A percentile compares a stretch with the other conserved stretches of the same genome.
Evolutionary conservation across 2,888 invertebrate genomes (phyloP).

Genomic region (Idaea dimidiata): DNA sequence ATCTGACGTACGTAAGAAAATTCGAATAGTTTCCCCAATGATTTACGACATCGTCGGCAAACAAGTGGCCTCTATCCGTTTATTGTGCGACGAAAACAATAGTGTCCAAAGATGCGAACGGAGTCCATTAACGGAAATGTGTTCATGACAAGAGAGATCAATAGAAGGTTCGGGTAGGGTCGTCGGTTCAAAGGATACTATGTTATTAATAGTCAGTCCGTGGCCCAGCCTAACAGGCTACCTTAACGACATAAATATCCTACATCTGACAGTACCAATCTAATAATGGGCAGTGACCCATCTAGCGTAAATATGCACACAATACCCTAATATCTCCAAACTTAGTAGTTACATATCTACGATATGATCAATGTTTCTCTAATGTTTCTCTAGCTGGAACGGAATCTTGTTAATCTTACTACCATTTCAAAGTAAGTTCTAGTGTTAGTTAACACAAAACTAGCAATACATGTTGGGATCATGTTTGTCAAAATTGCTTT

Average conservation of each 20-base stretch:
- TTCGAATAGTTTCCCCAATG: constrained; percentile 23
- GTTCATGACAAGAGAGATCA: constrained; percentile 72
- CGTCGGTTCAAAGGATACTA: constrained; percentile 47
- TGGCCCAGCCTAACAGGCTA: constrained; percentile 47
- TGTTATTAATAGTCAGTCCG: constrained; percentile 65
- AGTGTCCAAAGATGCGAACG: constrained; percentile 49
- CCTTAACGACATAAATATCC: constrained; percentile 48
- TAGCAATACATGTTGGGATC: background rate
- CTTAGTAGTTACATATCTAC: background rate
- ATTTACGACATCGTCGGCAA: constrained; percentile 43
- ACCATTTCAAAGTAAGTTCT: background rate
- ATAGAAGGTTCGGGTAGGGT: constrained; percentile 56
- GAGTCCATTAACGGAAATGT: constrained; percentile 71
- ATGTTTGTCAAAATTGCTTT: background rate
- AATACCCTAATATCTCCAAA: constrained; percentile 3
- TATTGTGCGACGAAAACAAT: constrained; percentile 65
- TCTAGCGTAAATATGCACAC: constrained; percentile 4
- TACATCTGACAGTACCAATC: constrained; percentile 34
- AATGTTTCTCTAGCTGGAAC: background rate
- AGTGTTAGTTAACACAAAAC: background rate
- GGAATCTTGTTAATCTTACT: background rate
- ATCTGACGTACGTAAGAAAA: background rate
- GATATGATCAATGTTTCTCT: background rate
- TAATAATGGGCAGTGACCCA: constrained; percentile 15
- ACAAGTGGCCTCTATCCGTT: constrained; percentile 46